Percentiles rank a stretch among this genome's conserved stretches.
phyloP scores from a whole-genome alignment of 2,797 vertebrate species.

The Rhodeus uyekii region DNA sequence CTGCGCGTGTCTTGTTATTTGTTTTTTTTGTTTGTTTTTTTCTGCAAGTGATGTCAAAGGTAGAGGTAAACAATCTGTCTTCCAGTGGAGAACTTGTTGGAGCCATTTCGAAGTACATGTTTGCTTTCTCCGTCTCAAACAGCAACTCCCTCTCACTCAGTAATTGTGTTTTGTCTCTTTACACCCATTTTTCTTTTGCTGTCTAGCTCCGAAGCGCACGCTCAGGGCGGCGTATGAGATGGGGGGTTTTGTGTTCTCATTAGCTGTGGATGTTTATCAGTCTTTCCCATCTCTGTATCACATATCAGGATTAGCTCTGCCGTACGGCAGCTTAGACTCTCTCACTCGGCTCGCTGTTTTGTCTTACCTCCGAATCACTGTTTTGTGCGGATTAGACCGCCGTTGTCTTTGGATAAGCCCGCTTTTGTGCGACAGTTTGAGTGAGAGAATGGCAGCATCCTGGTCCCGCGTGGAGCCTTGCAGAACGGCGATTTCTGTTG shows the following conservation, averaged over 20 bases:
- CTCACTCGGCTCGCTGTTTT: conserved; percentile 62
- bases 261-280: conserved; percentile 59
- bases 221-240: not conserved
- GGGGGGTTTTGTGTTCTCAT: conserved; percentile 42
- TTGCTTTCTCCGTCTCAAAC: conserved; percentile 11
- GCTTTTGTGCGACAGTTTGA: conserved; percentile 27
- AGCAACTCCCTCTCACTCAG: not conserved
- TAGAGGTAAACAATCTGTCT: conserved; percentile 37
- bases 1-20: conserved; percentile 2
- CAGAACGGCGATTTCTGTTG: conserved; percentile 1
- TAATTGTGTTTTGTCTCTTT: not conserved
- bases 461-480: conserved; percentile 18
- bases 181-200: conserved; percentile 7
- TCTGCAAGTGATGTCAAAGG: conserved; percentile 26
- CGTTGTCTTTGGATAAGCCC: conserved; percentile 63
- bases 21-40: conserved; percentile 4
- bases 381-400: conserved; percentile 72
- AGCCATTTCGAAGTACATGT: conserved; percentile 40
- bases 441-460: conserved; percentile 17
- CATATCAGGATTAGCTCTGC: conserved; percentile 70
- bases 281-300: conserved; percentile 60
- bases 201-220: not conserved
- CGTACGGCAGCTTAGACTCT: conserved; percentile 43
- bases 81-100: conserved; percentile 33
- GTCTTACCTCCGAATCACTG: conserved; percentile 69